These are phyloP conservation scores for Potorous gilbertii DNA, from an alignment of 2,797 vertebrate genomes.

Conservation along the genomic window DNA sequence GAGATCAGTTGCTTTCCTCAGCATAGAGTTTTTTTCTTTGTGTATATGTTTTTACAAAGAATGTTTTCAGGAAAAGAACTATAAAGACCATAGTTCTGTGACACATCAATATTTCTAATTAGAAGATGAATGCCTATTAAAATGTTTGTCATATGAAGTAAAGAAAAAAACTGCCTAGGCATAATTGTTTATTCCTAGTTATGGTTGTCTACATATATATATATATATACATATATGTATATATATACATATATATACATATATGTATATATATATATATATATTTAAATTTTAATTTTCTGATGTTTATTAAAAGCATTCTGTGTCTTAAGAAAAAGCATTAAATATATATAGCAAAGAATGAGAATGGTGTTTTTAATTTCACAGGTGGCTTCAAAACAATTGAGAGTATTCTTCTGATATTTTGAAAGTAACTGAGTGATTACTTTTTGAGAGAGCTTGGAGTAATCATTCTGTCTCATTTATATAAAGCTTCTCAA, in stretches of 20 bases:
- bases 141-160: not conserved
- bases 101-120: conserved; percentile 8
- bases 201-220: not conserved
- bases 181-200: not conserved
- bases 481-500: conserved; percentile 8
- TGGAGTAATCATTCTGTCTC: conserved; percentile 4
- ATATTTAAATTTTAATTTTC: not conserved
- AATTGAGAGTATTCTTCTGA: not conserved
- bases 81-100: not conserved
- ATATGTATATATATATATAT: too few relatives aligned
- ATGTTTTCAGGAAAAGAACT: not conserved
- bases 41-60: not conserved
- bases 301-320: not conserved
- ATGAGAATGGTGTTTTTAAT: conserved; percentile 12
- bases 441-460: not conserved
- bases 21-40: not conserved
- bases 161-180: not conserved
- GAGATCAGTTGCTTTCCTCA: not conserved
- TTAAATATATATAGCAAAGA: not conserved
- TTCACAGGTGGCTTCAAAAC: not conserved
- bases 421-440: conserved; percentile 11
- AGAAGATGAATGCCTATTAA: conserved; percentile 1
- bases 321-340: not conserved
- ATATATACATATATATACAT: too few relatives aligned
- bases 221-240: too few relatives aligned